Evolutionary conservation across 2,888 invertebrate species (phyloP), one percentile per base, ranked within the genome.

Genomic region (Blera fallax): DNA sequence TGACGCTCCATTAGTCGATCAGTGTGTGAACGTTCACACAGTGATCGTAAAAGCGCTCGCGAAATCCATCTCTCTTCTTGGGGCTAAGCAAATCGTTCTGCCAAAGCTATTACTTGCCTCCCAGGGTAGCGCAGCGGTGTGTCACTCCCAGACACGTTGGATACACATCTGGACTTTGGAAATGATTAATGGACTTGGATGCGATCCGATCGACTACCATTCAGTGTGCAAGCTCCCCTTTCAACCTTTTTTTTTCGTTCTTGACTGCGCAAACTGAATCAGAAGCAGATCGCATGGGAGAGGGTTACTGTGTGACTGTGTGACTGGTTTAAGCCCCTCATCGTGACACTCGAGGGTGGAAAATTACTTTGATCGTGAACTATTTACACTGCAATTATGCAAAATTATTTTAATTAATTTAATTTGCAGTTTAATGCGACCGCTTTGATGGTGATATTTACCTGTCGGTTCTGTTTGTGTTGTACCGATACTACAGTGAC

Each of bases 341-440:
- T 65, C 76, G 50, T 81, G 77, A 79, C 70, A 74, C 52, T 76
- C 67, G 77, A 72, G 85, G 85, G 85, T 85, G 85, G 85, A 80
- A 77, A 85, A 81, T 85, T 76, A 67, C 85, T 85, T 77, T 60
- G 85, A 81, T 85, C 85, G 85, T 85, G 85, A 85, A 85, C 85
- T 77, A 76, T 81, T 72, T 81, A 72, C 85, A 72, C 76, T 27
- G 65, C 40, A 40, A 85, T 85, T 85, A 85, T 81, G 85, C 48
- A 52, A 81, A 85, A 85, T 81, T 85, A 85, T 85, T 85, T 85
- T 72, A 85, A 85, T 85, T 85, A 85, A 85, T 72, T 85, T 85
- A 85, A 85, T 85, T 80, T 60, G 72, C 77, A 54, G 65, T 70
- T 65, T 48, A 54, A 65, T 82, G 72, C 37, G 18, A 7, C 40